Conservation (phyloP, 2,888 invertebrate species). For the Hirtodrosophila duncani region DNA sequence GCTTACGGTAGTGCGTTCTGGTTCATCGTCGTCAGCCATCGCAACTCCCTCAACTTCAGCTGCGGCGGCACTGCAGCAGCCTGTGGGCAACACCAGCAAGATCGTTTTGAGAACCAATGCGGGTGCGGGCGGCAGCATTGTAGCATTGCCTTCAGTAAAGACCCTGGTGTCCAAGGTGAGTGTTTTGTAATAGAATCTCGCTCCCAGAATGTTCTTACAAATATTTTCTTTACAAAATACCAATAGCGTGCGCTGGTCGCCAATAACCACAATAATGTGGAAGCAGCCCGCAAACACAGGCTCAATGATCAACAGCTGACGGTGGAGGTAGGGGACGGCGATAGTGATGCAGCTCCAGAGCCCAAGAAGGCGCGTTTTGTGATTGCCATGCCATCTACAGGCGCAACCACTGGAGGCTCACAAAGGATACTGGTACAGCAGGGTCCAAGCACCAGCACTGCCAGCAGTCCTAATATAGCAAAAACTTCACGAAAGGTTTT, state of each 20-base stretch:
- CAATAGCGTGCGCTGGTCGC: slow-evolving; percentile 58
- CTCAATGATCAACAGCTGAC: slow-evolving; percentile 71
- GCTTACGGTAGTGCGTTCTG: slow-evolving; percentile 61
- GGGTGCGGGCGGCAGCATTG: slow-evolving; percentile 64
- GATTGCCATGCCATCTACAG: slow-evolving; percentile 63
- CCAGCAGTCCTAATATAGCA: not conserved
- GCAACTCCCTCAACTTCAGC: not conserved
- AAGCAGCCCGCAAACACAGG: slow-evolving; percentile 59
- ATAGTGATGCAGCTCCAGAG: slow-evolving; percentile 48
- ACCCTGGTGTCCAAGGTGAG: slow-evolving; percentile 53
- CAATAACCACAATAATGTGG: slow-evolving; percentile 22
- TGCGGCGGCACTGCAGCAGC: slow-evolving; percentile 1
- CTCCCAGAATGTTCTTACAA: slow-evolving; percentile 36
- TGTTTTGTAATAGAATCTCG: too few relatives aligned
- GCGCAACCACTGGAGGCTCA: slow-evolving; percentile 16
- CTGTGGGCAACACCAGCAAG: slow-evolving; percentile 50
- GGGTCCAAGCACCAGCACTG: slow-evolving; percentile 13
- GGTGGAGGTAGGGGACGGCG: slow-evolving; percentile 36
- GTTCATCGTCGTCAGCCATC: not conserved
- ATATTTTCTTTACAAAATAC: slow-evolving; percentile 51
- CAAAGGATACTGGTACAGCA: slow-evolving; percentile 36
- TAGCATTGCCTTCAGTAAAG: slow-evolving; percentile 58
- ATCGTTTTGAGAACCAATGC: slow-evolving; percentile 65
- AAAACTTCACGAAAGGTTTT: slow-evolving; percentile 33
- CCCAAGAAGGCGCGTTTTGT: slow-evolving; percentile 61